A percentile compares a stretch with the other conserved stretches of the same genome.
These are phyloP conservation scores for Falco columbarius DNA, from an alignment of 2,797 vertebrate genomes.

Conservation along the genomic window DNA sequence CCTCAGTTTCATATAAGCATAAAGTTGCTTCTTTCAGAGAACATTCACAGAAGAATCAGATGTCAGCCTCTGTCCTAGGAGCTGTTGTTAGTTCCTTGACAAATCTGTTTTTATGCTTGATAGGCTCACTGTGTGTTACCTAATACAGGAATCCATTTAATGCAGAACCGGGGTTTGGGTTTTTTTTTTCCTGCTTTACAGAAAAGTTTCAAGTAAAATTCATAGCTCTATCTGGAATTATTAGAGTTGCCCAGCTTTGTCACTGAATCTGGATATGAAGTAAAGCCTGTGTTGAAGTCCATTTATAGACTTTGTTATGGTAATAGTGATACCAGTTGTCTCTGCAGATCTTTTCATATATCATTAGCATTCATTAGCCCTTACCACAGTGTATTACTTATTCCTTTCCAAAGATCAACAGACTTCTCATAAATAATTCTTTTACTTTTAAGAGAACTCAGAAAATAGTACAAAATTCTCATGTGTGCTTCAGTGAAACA, in stretches of 20 bases:
- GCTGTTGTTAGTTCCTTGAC: not conserved
- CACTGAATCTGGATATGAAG: not conserved
- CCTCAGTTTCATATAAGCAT: not conserved
- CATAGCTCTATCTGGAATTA: not conserved
- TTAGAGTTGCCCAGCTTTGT: not conserved
- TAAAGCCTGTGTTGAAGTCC: not conserved
- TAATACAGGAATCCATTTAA: not conserved
- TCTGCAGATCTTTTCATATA: not conserved
- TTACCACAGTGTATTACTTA: not conserved
- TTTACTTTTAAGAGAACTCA: not conserved
- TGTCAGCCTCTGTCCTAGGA: not conserved
- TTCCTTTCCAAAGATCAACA: not conserved
- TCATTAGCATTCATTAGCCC: not conserved
- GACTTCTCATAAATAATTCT: not conserved
- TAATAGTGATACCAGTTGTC: not conserved
- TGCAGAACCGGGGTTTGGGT: not conserved
- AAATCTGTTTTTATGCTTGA: not conserved
- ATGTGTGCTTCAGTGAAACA: not conserved
- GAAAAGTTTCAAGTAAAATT: not conserved
- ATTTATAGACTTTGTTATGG: not conserved
- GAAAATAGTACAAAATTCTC: not conserved
- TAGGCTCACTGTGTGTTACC: not conserved
- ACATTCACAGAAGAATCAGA: not conserved
- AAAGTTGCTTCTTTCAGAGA: not conserved
- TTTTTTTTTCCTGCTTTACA: not conserved